Percentiles rank a stretch among this genome's conserved stretches.
Conservation (phyloP, 2,113 vertebrate species). For the Forbesichthys papilliferus region DNA sequence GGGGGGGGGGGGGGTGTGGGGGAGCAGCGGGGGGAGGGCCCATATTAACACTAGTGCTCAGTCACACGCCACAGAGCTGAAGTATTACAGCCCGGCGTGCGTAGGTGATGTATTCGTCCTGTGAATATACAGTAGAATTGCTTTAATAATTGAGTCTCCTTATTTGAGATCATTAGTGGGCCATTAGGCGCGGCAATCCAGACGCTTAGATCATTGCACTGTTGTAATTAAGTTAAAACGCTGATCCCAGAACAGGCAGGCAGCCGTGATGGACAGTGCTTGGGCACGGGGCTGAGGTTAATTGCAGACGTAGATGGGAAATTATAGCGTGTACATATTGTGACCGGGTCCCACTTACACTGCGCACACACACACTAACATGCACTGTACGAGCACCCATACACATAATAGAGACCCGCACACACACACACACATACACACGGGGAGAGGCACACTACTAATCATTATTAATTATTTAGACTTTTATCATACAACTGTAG, state of each 20-base stretch:
- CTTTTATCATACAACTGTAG: background rate
- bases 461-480: background rate
- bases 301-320: constrained; percentile 54
- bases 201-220: constrained; percentile 51
- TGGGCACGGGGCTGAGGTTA: constrained; percentile 48
- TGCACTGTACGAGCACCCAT: background rate
- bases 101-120: constrained; percentile 20
- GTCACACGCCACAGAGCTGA: constrained; percentile 1
- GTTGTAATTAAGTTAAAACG: constrained; percentile 60
- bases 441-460: no score
- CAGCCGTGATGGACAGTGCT: constrained; percentile 48
- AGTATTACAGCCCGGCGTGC: background rate
- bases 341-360: constrained; percentile 22
- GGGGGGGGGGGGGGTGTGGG: background rate
- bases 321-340: constrained; percentile 42
- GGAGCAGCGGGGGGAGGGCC: background rate
- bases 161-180: constrained; percentile 56
- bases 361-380: constrained; percentile 10
- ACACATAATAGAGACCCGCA: background rate
- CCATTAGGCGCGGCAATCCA: constrained; percentile 53
- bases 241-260: constrained; percentile 46
- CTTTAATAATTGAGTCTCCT: constrained; percentile 57
- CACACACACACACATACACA: background rate
- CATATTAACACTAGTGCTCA: constrained; percentile 11
- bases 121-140: constrained; percentile 47